Evolutionary conservation across 2,888 invertebrate genomes (phyloP), one percentile per base, ranked within the genome.

Genomic region (Hypsopygia costalis): DNA sequence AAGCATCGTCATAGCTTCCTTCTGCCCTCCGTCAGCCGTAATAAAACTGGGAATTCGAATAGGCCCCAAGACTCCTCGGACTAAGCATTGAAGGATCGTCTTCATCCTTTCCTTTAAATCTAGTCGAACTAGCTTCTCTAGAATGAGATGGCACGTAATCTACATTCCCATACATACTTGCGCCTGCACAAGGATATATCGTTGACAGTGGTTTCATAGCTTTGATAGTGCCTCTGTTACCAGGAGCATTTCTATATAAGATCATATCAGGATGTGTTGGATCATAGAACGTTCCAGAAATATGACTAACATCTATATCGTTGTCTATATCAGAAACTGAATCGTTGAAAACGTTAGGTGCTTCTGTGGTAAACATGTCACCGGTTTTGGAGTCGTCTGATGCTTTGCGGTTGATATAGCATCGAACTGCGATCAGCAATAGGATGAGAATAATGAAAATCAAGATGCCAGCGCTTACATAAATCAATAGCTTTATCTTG

Each of bases 261-360:
- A 87, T 86, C 87, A 87, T 86, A 40, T 88, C 88, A 32, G 88
- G 88, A 55, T 88, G 87, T 0, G 74, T 59, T 1, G 85, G 83
- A 47, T 88, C 88, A 43, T 85, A 82, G 61, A 87, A 88, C 0
- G 81, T 80, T 52, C 87, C 88, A 50, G 87, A 88, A 43, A 88
- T 85, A 41, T 87, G 88, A 46, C 81, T 79, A 0, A 88, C 71
- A 12, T 85, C 86, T 4, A 72, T 73, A 37, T 88, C 88, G 34
- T 85, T 85, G 41, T 88, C 88, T 8, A 87, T 71, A 45, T 88
- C 88, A 21, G 88, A 87, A 9, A 73, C 69, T 0, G 72, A 72
- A 38, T 88, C 87, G 42, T 68, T 82, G 52, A 87, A 88, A 4
- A 88, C 76, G 41, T 87, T 88, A 0, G 88, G 88, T 2, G 81